Evolutionary conservation across 1,140 invertebrate genomes (phyloP).

Genomic region (Cydia fagiglandana): DNA sequence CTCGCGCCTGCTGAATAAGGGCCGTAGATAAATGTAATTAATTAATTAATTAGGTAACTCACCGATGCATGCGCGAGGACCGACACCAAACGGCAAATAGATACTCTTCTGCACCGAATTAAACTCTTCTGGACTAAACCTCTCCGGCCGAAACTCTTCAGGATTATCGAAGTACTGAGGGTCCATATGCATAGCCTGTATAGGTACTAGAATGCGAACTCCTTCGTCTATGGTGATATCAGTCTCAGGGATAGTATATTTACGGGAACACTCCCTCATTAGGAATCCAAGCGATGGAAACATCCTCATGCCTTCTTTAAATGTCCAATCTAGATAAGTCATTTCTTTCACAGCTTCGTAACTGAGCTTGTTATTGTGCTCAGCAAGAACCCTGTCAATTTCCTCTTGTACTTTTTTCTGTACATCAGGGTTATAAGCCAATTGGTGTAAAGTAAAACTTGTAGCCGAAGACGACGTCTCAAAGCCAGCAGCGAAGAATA

Average conservation of each 20-base stretch:
- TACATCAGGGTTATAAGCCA: constrained; percentile 80
- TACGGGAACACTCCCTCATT: constrained; percentile 59
- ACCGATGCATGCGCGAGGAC: constrained; percentile 61
- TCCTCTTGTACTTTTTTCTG: constrained; percentile 81
- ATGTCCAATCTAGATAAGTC: constrained; percentile 68
- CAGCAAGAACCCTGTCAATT: constrained; percentile 75
- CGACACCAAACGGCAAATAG: constrained; percentile 59
- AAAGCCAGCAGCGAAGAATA: constrained; percentile 81
- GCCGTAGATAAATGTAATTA: no score
- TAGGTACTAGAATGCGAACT: constrained; percentile 58
- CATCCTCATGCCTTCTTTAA: constrained; percentile 77
- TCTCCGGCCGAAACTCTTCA: constrained; percentile 79
- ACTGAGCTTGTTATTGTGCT: constrained; percentile 60
- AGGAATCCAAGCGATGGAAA: constrained; percentile 73
- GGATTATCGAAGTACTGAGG: constrained; percentile 78
- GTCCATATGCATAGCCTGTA: constrained; percentile 79
- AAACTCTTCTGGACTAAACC: constrained; percentile 73
- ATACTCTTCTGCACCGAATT: constrained; percentile 64
- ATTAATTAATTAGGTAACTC: constrained; percentile 33
- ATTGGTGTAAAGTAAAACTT: constrained; percentile 76
- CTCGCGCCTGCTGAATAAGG: not conserved
- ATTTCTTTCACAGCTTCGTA: constrained; percentile 76
- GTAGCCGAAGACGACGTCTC: constrained; percentile 82
- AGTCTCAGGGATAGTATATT: constrained; percentile 72
- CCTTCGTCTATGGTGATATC: constrained; percentile 62